Base-by-base conservation (phyloP, 2,888 invertebrate genomes). In the Rapana venosa region DNA sequence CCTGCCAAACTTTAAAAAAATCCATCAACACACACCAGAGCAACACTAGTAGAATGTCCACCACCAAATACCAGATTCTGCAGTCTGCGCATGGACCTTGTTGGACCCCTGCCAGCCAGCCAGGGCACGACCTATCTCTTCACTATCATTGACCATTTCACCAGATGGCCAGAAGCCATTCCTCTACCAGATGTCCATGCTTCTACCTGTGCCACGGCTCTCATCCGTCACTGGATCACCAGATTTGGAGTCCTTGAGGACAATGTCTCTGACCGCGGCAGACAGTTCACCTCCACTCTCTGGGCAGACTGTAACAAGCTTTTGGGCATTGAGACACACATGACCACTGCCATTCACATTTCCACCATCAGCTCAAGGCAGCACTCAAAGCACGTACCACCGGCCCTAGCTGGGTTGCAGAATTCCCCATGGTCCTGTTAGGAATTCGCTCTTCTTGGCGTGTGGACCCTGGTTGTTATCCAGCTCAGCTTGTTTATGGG, bases 131-230 rank as follows among this genome's bases (percentile, higher is more conserved):
- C 87, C 22, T 88, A 90, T 66, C 87, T 90, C 5, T 87, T 90
- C 81, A 90, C 90, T 35, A 84, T 84, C 47, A 88, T 90, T n/a
- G 90, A 90, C 85, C 90, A 87, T 30, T 90, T 90, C 87, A 87
- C 90, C 81, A 85, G 90, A 70, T 89, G 89, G 87, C 87, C 90
- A 30, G 89, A 90, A 81, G 89, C 87, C 36, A 89, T 89, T 66
- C 89, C 89, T 35, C 81, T 89, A 32, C 81, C 89, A n/a, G 89
- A 90, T 87, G 87, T 87, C 22, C 87, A 86, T 81, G 79, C 88
- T 88, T 77, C 79, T 26, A 87, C 70, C 32, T 88, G 87, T 58
- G 88, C 90, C 56, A 2, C 22, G 83, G 89, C 90, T 74, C 89
- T 90, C 32, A 15, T 89, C 36, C 87, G 81, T 22, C 81, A 89